phyloP scores from a whole-genome alignment of 2,888 invertebrate species.

The Drosophila mimetica region DNA sequence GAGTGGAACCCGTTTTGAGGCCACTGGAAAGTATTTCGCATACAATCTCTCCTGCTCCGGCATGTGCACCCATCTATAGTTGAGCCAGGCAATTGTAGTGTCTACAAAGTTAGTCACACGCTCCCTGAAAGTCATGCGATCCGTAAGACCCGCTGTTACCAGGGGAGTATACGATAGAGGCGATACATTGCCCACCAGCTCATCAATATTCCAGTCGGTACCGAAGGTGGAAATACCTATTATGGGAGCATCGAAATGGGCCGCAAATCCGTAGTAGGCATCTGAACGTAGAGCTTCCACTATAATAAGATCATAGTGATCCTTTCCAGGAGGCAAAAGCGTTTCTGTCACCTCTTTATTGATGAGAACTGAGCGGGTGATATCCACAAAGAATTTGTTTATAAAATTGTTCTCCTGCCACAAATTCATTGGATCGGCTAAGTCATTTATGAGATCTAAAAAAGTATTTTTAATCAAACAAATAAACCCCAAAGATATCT shows the following conservation, averaged over 20 bases:
- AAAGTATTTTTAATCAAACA: background rate
- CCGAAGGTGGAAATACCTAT: conserved; percentile 76
- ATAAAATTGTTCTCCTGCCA: conserved; percentile 58
- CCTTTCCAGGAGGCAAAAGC: conserved; percentile 69
- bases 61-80: conserved; percentile 61
- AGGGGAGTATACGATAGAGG: conserved; percentile 79
- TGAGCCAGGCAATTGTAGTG: conserved; percentile 59
- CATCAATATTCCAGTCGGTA: conserved; percentile 75
- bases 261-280: conserved; percentile 80
- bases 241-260: conserved; percentile 79
- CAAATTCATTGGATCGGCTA: conserved; percentile 3
- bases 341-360: conserved; percentile 63
- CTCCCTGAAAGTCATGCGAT: conserved; percentile 82
- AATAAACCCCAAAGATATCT: background rate
- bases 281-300: conserved; percentile 79
- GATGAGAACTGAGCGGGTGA: conserved; percentile 42
- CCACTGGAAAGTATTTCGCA: conserved; percentile 59
- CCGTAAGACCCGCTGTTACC: conserved; percentile 66
- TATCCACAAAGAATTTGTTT: conserved; percentile 35
- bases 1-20: conserved; percentile 54
- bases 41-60: conserved; percentile 65
- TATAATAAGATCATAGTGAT: conserved; percentile 81
- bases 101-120: conserved; percentile 77
- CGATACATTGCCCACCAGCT: conserved; percentile 75
- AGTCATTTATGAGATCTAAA: conserved; percentile 49